Evolutionary conservation across 30 jellyfish, hydroid and myxozoan genomes (phyloP).

Genomic region (Chrysaora quinquecirrha): DNA sequence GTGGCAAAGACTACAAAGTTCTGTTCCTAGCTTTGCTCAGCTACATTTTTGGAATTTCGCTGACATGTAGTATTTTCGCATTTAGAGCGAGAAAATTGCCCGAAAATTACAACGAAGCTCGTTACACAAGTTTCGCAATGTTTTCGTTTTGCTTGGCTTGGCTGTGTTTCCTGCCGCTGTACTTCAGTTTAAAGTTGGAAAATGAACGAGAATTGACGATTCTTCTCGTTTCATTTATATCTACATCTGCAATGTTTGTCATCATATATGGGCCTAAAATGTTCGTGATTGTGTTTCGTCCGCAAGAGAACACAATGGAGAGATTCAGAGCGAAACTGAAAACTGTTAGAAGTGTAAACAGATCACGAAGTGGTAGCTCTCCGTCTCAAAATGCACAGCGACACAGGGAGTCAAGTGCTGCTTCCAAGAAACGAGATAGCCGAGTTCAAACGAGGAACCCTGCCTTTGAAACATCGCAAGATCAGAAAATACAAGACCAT

Average conservation of each 20-base stretch:
- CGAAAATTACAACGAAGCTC: slow-evolving; percentile 93
- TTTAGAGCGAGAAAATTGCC: slow-evolving; percentile 96
- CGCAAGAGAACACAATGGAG: slow-evolving; percentile 86
- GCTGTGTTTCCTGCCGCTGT: slow-evolving; percentile 90
- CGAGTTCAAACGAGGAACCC: slow-evolving; percentile 17
- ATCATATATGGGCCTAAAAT: slow-evolving; percentile 83
- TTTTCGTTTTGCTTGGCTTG: slow-evolving; percentile 84
- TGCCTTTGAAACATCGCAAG: slow-evolving; percentile 46
- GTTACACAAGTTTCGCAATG: slow-evolving; percentile 97
- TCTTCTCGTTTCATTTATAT: slow-evolving; percentile 58
- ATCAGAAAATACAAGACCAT: too few species aligned
- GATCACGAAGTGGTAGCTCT: slow-evolving; percentile 48
- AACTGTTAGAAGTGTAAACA: slow-evolving; percentile 23
- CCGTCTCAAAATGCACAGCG: slow-evolving; percentile 32
- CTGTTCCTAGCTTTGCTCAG: slow-evolving; percentile 62
- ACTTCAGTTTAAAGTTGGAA: slow-evolving; percentile 64
- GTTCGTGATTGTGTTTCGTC: slow-evolving; percentile 57
- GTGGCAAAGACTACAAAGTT: slow-evolving; percentile 69
- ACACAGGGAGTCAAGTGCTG: neutral
- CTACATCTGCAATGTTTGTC: slow-evolving; percentile 62
- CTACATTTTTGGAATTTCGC: slow-evolving; percentile 79
- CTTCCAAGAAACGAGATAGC: neutral
- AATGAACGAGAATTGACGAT: slow-evolving; percentile 49
- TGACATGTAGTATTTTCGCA: slow-evolving; percentile 93
- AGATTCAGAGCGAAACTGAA: slow-evolving; percentile 86